Percentiles rank a stretch among this genome's conserved stretches.
phyloP scores from a whole-genome alignment of 2,888 invertebrate genomes.

The Lasioglossum lativentre region DNA sequence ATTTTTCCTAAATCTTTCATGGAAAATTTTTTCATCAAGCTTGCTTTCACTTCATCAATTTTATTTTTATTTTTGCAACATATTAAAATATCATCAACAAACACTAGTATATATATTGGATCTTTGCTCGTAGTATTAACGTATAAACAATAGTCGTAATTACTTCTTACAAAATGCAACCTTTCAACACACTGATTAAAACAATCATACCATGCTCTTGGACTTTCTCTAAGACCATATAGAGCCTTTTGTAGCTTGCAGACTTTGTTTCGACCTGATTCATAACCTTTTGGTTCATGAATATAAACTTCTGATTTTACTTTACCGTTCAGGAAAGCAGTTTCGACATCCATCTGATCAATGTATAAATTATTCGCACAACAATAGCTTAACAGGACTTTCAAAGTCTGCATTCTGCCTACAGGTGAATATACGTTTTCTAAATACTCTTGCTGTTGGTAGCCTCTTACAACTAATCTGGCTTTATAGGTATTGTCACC shows the following conservation, averaged over 20 bases:
- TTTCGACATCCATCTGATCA: conserved; percentile 62
- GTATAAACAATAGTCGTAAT: too few species aligned
- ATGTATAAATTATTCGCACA: conserved; percentile 46
- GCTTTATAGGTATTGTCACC: conserved; percentile 5
- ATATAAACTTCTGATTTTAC: conserved; percentile 39
- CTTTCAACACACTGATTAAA: conserved; percentile 6
- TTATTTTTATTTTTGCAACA: background rate
- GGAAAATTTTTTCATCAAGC: conserved; percentile 16
- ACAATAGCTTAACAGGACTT: conserved; percentile 53
- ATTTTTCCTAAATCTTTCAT: background rate
- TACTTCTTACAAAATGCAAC: too few species aligned
- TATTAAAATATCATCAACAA: too few species aligned
- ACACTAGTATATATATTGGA: too few species aligned
- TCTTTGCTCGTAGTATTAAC: too few species aligned
- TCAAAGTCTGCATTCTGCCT: conserved; percentile 55
- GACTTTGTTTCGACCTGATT: conserved; percentile 18
- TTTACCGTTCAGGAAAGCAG: conserved; percentile 24
- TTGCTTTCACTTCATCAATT: conserved; percentile 23
- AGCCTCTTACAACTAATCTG: conserved; percentile 50
- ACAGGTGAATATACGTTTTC: conserved; percentile 61
- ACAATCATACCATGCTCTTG: conserved; percentile 45
- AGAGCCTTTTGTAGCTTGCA: conserved; percentile 40
- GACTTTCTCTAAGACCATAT: conserved; percentile 41
- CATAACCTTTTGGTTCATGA: conserved; percentile 24
- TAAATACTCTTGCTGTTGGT: conserved; percentile 56